phyloP scores from a whole-genome alignment of 1,140 invertebrate species.

The Drosophila sproati region DNA sequence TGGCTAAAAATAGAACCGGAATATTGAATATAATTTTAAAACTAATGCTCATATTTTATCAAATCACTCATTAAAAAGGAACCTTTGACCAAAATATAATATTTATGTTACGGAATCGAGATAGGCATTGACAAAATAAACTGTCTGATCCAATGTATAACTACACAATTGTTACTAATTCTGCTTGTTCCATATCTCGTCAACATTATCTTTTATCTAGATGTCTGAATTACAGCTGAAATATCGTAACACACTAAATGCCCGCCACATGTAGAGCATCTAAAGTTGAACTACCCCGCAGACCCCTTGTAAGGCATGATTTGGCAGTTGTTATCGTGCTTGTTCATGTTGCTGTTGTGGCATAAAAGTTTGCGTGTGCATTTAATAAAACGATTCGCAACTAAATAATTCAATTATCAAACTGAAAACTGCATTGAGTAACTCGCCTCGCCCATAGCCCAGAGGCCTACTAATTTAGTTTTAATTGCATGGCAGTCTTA shows the following conservation, averaged over 20 bases:
- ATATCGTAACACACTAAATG: neutral
- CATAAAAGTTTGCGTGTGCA: conserved; percentile 45
- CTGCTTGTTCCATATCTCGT: no score
- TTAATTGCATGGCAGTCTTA: conserved; percentile 73
- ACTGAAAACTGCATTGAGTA: conserved; percentile 47
- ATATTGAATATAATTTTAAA: no score
- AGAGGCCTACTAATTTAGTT: conserved; percentile 81
- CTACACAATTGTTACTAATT: no score
- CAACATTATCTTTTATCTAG: no score
- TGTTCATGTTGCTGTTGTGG: conserved; percentile 23
- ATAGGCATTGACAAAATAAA: no score
- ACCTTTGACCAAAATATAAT: no score
- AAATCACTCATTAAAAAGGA: no score
- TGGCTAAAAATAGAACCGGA: no score
- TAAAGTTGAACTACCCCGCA: neutral
- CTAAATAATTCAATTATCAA: conserved; percentile 77
- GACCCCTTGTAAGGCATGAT: conserved; percentile 44
- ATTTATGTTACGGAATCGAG: no score
- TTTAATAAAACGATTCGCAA: conserved; percentile 58
- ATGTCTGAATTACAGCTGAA: no score
- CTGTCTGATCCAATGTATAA: no score
- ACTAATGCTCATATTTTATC: no score
- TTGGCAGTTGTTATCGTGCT: conserved; percentile 26
- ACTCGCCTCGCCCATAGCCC: conserved; percentile 42
- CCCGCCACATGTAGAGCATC: neutral